Evolutionary conservation across 2,113 vertebrate genomes (phyloP).

Genomic region (Cephalopholis sonnerati): DNA sequence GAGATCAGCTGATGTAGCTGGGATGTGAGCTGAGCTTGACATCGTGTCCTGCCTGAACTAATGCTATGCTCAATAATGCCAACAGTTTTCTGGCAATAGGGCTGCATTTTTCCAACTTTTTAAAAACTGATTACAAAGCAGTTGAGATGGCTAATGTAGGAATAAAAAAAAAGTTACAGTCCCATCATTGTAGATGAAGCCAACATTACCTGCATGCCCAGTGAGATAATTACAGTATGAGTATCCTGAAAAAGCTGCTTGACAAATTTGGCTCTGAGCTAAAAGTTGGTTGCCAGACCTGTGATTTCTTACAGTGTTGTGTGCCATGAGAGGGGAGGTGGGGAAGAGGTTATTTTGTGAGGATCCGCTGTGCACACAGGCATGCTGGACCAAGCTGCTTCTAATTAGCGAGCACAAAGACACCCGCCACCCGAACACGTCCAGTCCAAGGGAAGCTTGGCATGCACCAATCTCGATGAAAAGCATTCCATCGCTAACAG

Average conservation of each 20-base stretch:
- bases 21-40: no score
- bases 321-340: slow-evolving; percentile 27
- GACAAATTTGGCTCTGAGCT: slow-evolving; percentile 36
- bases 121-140: background rate
- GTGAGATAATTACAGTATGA: slow-evolving; percentile 23
- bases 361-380: slow-evolving; percentile 39
- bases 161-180: background rate
- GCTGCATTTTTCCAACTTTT: background rate
- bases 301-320: slow-evolving; percentile 31
- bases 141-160: background rate
- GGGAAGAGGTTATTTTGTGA: slow-evolving; percentile 35
- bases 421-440: slow-evolving; percentile 52
- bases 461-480: slow-evolving; percentile 44
- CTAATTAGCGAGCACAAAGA: slow-evolving; percentile 74
- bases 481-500: slow-evolving; percentile 57
- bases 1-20: no score
- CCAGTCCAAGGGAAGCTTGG: slow-evolving; percentile 56
- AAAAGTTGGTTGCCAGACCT: slow-evolving; percentile 26
- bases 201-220: slow-evolving; percentile 34
- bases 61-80: no score
- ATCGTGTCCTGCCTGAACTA: no score
- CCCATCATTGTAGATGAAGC: background rate
- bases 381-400: slow-evolving; percentile 59
- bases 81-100: no score
- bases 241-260: slow-evolving; percentile 44